Evolutionary conservation across 2,113 vertebrate genomes (phyloP), one percentile per base, ranked within the genome.

Genomic region (Tupaia tana): DNA sequence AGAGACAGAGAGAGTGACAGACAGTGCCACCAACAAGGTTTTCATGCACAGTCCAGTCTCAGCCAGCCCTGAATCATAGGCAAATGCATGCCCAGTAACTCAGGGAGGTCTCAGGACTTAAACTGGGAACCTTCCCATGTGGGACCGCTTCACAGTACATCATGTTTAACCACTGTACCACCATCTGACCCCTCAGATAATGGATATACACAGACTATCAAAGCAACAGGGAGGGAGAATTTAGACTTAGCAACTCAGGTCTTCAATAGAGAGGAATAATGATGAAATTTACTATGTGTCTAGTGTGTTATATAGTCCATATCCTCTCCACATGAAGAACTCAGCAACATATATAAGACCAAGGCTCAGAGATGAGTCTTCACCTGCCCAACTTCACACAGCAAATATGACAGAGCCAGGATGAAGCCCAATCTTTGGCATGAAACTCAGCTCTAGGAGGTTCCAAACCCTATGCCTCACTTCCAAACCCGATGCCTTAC

Each of bases 361-460:
- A 0, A 64, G 27, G 19, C 34, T 85, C 29, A 58, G 61, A 85
- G 18, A 75, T 18, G 43, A 43, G 31, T 29, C 63, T 89, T 90
- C 31, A 43, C 13, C 54, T 64, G 43, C 8, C 80, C 64, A 79
- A 66, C 24, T 24, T 43, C 34, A 89, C 64, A 93, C 6, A 79
- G 56, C 15, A 78, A 82, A 86, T 19, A 34, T 10, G 22, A 56
- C n/a, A 75, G 19, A 92, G 11, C 25, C n/a, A 74, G 67, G 77
- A 61, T 24, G 27, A 81, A 92, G 85, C 3, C 13, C 79, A 59
- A n/a, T 24, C 15, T 27, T n/a, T 71, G 22, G 54, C 67, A 12
- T 77, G 10, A 96, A 93, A 79, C 87, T 13, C 16, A 81, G 29
- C 63, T 86, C 71, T 63, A 66, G 67, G 7, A 90, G 69, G n/a